phyloP scores from a whole-genome alignment of 1,140 invertebrate genomes.

The Diorhabda sublineata region DNA sequence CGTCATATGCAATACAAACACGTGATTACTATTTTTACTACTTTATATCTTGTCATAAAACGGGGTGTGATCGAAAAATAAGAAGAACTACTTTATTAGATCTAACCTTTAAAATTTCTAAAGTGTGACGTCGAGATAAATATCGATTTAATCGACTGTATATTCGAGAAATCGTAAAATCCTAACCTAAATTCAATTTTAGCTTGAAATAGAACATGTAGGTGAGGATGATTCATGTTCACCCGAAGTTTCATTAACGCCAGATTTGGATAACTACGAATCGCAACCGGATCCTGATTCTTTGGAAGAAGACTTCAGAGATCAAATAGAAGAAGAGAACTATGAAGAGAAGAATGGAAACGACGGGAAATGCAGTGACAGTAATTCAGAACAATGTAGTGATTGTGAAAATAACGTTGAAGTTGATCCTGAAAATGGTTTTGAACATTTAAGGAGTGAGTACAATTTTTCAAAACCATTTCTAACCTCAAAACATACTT shows the following conservation, averaged over 20 bases:
- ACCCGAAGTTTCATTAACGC: neutral
- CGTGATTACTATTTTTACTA: too few relatives aligned
- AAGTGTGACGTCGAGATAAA: too few relatives aligned
- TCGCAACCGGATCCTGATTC: neutral
- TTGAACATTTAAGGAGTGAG: neutral
- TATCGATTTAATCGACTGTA: too few relatives aligned
- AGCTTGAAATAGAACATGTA: neutral
- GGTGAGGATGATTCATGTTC: neutral
- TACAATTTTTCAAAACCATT: neutral
- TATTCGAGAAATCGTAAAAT: neutral
- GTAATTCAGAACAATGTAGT: neutral
- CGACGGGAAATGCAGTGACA: slow-evolving; percentile 12
- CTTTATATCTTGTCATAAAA: too few relatives aligned
- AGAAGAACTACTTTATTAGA: too few relatives aligned
- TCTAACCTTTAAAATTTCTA: too few relatives aligned
- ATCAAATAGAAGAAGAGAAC: slow-evolving; percentile 9
- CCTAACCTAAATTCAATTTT: neutral
- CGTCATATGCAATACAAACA: too few relatives aligned
- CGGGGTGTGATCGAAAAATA: too few relatives aligned
- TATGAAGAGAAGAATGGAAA: neutral
- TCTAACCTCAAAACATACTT: too few relatives aligned
- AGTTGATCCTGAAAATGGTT: neutral
- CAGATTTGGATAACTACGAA: neutral
- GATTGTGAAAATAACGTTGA: slow-evolving; percentile 9
- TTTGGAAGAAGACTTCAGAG: neutral